Evolutionary conservation across 1,140 invertebrate genomes (phyloP).

Genomic region (Ectropis grisescens): DNA sequence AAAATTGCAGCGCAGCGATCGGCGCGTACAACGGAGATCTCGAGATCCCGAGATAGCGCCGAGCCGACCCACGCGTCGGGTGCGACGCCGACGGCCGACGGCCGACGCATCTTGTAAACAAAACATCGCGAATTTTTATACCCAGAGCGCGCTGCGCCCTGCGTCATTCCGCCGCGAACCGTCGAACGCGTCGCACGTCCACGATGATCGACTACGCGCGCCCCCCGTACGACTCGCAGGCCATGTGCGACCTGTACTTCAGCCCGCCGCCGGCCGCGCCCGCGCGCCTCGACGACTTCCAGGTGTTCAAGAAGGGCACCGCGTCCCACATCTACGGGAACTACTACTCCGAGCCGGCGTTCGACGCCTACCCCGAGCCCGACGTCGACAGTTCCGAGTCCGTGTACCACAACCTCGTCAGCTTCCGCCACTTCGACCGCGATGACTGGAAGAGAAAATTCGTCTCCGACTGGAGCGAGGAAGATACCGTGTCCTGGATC

Average conservation of each 20-base stretch:
- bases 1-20: too few species aligned
- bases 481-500: slow-evolving; percentile 72
- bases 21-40: too few species aligned
- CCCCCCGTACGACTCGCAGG: slow-evolving; percentile 36
- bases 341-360: slow-evolving; percentile 36
- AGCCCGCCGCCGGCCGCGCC: slow-evolving; percentile 34
- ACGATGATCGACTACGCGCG: slow-evolving; percentile 55
- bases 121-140: too few species aligned
- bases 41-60: too few species aligned
- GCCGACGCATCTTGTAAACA: too few species aligned
- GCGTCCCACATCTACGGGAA: slow-evolving; percentile 45
- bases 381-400: slow-evolving; percentile 35
- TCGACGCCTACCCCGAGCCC: slow-evolving; percentile 38
- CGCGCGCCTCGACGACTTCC: slow-evolving; percentile 53
- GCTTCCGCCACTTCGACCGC: slow-evolving; percentile 30
- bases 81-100: too few species aligned
- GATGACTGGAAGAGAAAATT: slow-evolving; percentile 69
- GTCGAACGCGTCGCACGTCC: slow-evolving; percentile 31
- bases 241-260: slow-evolving; percentile 46
- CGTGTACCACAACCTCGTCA: slow-evolving; percentile 46
- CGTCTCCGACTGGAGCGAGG: slow-evolving; percentile 67
- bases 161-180: slow-evolving; percentile 45
- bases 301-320: slow-evolving; percentile 48
- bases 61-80: too few species aligned
- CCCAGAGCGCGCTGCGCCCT: slow-evolving; percentile 11